These are phyloP conservation scores for Perdita meconis DNA, from an alignment of 2,888 invertebrate species.

Conservation along the genomic window DNA sequence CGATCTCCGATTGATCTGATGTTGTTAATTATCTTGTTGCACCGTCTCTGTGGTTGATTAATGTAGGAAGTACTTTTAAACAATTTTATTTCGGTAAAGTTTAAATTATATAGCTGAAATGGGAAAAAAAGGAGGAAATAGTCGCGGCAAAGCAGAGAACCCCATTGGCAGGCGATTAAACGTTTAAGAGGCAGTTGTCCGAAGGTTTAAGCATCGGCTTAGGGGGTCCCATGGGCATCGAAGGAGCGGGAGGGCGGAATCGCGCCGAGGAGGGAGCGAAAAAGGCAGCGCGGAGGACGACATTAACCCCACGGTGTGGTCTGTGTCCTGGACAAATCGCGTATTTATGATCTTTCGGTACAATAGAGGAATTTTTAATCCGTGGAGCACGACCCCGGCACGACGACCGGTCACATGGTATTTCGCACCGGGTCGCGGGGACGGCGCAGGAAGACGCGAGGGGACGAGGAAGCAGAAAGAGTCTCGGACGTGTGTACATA, in stretches of 20 bases:
- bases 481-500: slow-evolving; percentile 77
- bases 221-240: slow-evolving; percentile 29
- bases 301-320: slow-evolving; percentile 75
- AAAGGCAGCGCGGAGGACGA: slow-evolving; percentile 49
- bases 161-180: slow-evolving; percentile 74
- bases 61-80: background rate
- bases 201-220: slow-evolving; percentile 74
- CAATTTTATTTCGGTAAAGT: background rate
- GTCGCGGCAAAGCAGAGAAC: slow-evolving; percentile 40
- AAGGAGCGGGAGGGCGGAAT: slow-evolving; percentile 22
- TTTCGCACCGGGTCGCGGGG: slow-evolving; percentile 69
- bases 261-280: slow-evolving; percentile 32
- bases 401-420: slow-evolving; percentile 64
- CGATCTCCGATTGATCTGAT: slow-evolving; percentile 30
- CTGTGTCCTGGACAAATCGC: slow-evolving; percentile 81
- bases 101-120: background rate
- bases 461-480: slow-evolving; percentile 27
- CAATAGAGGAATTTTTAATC: slow-evolving; percentile 81
- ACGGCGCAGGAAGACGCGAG: slow-evolving; percentile 5
- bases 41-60: background rate
- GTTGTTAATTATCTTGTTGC: too few species aligned
- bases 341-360: slow-evolving; percentile 81
- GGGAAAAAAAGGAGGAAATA: background rate
- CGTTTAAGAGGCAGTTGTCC: slow-evolving; percentile 72
- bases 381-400: slow-evolving; percentile 64